Conservation (phyloP, 2,888 invertebrate species). For the Silvanus unidentatus region DNA sequence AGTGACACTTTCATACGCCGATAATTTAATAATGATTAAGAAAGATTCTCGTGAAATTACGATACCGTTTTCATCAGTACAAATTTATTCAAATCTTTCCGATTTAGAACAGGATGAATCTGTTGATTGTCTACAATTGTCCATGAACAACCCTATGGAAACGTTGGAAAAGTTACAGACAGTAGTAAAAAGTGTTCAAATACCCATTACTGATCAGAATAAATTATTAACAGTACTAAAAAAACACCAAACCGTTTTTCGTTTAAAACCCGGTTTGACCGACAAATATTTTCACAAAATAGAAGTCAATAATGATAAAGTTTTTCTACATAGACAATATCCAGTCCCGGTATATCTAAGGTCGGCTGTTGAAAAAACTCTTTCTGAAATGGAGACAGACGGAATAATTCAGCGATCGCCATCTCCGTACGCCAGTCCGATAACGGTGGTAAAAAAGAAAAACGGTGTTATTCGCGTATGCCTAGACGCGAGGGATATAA, state of each 20-base stretch:
- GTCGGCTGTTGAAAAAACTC: neutral
- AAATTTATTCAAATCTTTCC: too few species aligned
- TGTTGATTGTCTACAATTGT: too few species aligned
- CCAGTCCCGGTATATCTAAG: neutral
- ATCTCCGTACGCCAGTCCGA: constrained; percentile 3
- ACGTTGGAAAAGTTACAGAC: too few species aligned
- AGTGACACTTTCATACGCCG: too few species aligned
- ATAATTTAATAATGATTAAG: too few species aligned
- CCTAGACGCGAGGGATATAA: neutral
- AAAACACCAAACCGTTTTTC: neutral
- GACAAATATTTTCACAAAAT: neutral
- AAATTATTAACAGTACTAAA: neutral
- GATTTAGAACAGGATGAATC: too few species aligned
- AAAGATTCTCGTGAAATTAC: too few species aligned
- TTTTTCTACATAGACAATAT: neutral
- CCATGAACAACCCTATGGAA: too few species aligned
- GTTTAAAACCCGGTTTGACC: neutral
- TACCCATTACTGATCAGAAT: neutral
- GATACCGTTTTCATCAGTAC: too few species aligned
- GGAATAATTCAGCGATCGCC: neutral
- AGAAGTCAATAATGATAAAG: neutral
- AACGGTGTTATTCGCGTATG: neutral
- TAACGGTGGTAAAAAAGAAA: constrained; percentile 8
- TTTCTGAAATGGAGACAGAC: neutral
- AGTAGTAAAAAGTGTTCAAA: too few species aligned